Conservation (phyloP, 2,113 vertebrate genomes). For the Calidris pugnax region DNA sequence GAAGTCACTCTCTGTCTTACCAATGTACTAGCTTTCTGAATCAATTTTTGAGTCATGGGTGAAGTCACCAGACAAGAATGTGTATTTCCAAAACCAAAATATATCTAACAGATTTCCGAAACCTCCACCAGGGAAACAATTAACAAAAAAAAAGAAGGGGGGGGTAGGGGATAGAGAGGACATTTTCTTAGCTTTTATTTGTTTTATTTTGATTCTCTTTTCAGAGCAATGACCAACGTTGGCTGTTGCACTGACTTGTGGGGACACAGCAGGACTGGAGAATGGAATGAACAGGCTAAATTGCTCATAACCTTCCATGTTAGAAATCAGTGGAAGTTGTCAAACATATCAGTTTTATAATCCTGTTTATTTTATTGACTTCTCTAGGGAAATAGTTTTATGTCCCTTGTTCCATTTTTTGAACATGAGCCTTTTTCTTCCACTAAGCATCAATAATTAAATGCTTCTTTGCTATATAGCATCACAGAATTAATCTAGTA, state of each 20-base stretch:
- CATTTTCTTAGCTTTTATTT: neutral
- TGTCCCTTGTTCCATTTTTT: neutral
- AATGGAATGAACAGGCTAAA: neutral
- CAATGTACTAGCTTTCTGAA: neutral
- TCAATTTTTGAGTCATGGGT: neutral
- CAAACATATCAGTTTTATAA: neutral
- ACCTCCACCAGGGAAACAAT: neutral
- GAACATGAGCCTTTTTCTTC: neutral
- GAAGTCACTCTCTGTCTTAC: neutral
- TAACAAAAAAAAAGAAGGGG: neutral
- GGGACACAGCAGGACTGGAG: neutral
- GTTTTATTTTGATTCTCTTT: neutral
- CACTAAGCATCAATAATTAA: neutral
- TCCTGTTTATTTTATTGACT: neutral
- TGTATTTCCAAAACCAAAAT: neutral
- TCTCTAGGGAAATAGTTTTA: neutral
- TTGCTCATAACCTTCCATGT: neutral
- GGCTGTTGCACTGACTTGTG: neutral
- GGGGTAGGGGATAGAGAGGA: rapidly evolving
- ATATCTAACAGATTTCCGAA: neutral
- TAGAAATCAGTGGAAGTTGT: neutral
- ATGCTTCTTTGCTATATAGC: neutral
- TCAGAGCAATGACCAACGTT: neutral
- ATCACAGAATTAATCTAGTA: neutral
- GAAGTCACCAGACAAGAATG: neutral